Base-by-base conservation (phyloP, 2,113 vertebrate species). In the Haplochromis vanheusdeni region DNA sequence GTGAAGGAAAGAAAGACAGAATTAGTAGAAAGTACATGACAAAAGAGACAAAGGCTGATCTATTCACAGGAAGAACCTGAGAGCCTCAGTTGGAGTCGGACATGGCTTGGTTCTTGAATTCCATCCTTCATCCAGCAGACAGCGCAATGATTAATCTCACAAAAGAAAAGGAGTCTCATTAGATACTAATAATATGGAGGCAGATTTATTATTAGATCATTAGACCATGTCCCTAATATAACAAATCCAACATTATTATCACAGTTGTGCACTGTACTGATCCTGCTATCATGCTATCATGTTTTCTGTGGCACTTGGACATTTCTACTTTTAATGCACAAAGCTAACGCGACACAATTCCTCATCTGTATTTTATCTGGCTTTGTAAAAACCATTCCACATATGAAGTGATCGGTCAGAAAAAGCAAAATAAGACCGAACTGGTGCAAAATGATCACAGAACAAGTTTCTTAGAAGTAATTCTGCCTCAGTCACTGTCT, bases 61-160 rank as follows among this genome's bases (percentile, higher is more conserved):
- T 19, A 68, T 3, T 5, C 28, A 51, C 14, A 19, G 31, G 8
- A 33, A n/a, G 35, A 65, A n/a, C 28, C 75, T 0, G 8, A 52
- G 35, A 73, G 11, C 3, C 7, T 28, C 17, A 51, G 35, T 0
- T 70, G 33, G 33, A 68, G 62, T 68, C 62, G 6, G 73, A 1
- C 35, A 54, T 16, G 33, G 7, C 13, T 31, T 52, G 26, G 75
- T 19, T 37, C 35, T 55, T 6, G 47, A n/a, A 17, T 16, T 73
- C 5, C 37, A 28, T 83, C 26, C 13, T 84, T 56, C 83, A 6
- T 65, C 60, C 37, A 31, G 42, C 1, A 16, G 28, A 80, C 26
- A 16, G 52, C 6, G 0, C 11, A 80, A 55, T n/a, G 23, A 80
- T 91, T 82, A 89, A 86, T 85, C 83, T 86, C 86, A 87, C 81